Evolutionary conservation across 2,113 vertebrate genomes (phyloP).

Genomic region (Catagonus wagneri): DNA sequence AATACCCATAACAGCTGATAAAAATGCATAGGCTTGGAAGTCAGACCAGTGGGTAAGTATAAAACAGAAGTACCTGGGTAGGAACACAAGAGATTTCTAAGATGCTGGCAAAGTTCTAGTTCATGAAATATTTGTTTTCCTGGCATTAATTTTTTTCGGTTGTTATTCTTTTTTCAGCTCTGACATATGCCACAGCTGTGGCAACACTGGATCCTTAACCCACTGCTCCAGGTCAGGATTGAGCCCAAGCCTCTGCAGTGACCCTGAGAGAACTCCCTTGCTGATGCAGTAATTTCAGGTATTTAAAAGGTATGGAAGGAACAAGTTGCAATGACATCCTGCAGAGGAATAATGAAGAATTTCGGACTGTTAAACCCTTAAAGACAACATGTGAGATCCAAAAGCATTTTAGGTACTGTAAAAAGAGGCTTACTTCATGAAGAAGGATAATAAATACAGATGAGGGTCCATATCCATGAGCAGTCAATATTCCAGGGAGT

Average conservation of each 20-base stretch:
- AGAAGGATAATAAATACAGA: background rate
- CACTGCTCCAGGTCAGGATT: too few relatives aligned
- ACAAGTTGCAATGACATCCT: rapidly evolving
- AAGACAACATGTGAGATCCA: background rate
- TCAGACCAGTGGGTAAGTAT: background rate
- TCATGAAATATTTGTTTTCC: background rate
- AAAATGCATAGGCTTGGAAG: background rate
- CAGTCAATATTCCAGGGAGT: background rate
- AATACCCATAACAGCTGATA: background rate
- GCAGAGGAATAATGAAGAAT: background rate
- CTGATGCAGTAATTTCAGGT: background rate
- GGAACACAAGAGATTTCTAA: background rate
- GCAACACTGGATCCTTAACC: too few relatives aligned
- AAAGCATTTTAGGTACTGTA: background rate
- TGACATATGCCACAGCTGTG: too few relatives aligned
- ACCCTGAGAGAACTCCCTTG: background rate
- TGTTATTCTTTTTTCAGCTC: background rate
- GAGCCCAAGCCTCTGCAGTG: too few relatives aligned
- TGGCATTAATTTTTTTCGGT: background rate
- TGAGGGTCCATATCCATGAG: background rate
- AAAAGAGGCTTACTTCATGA: background rate
- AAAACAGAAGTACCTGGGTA: background rate
- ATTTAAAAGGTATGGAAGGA: background rate
- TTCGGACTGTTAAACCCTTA: background rate
- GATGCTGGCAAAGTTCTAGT: background rate